A percentile compares a stretch with the other conserved stretches of the same genome.
Evolutionary conservation across 2,797 vertebrate species (phyloP).

Genomic region (Echiichthys vipera): DNA sequence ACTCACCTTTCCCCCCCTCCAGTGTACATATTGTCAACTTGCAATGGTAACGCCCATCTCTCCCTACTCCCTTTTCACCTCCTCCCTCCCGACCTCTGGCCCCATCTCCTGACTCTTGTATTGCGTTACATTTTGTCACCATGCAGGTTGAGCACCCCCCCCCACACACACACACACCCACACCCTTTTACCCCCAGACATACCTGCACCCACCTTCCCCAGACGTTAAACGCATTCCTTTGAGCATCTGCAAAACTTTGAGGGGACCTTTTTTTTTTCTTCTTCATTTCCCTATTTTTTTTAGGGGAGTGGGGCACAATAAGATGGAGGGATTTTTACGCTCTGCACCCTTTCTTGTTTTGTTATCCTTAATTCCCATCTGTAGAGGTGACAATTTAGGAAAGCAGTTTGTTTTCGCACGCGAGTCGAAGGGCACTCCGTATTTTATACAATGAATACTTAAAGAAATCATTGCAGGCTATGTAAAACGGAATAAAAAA

Average conservation of each 20-base stretch:
- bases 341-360: slow-evolving; percentile 70
- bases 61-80: slow-evolving; percentile 50
- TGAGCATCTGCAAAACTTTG: slow-evolving; percentile 81
- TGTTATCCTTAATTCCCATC: slow-evolving; percentile 62
- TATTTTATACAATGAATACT: slow-evolving; percentile 88
- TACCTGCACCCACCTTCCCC: slow-evolving; percentile 85
- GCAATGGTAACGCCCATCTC: slow-evolving; percentile 87
- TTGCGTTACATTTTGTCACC: slow-evolving; percentile 52
- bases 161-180: too few relatives aligned
- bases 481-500: slow-evolving; percentile 74
- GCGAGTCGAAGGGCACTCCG: slow-evolving; percentile 74
- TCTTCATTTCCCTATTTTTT: slow-evolving; percentile 37
- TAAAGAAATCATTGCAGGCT: slow-evolving; percentile 88
- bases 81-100: slow-evolving; percentile 32
- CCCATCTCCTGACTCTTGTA: slow-evolving; percentile 31
- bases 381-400: slow-evolving; percentile 68
- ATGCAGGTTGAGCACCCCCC: slow-evolving; percentile 66
- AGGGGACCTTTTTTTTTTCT: slow-evolving; percentile 69
- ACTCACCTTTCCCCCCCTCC: slow-evolving; percentile 88
- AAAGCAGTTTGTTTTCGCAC: slow-evolving; percentile 62
- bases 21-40: slow-evolving; percentile 95
- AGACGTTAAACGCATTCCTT: slow-evolving; percentile 90
- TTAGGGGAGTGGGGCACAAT: slow-evolving; percentile 53
- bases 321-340: slow-evolving; percentile 74
- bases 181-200: slow-evolving; percentile 15